Evolutionary conservation across 2,113 vertebrate genomes (phyloP), one percentile per base, ranked within the genome.

Genomic region (Clarias gariepinus): DNA sequence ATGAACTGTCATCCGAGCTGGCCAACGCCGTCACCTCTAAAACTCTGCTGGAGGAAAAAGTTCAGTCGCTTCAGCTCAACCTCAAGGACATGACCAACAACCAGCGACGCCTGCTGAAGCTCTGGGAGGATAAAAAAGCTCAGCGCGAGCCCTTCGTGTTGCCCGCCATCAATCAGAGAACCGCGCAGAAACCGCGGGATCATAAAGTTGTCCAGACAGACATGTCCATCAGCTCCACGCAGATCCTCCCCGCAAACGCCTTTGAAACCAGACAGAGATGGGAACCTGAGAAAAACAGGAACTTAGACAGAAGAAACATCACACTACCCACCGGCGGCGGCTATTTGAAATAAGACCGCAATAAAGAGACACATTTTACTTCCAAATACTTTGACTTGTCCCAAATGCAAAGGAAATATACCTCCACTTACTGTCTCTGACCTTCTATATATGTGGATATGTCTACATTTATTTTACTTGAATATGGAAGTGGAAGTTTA

Each of bases 31-130:
- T 94, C 77, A 94, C 94, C 10, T 94, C 94, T 7, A 96, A 95
- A 86, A 93, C 93, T 53, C 92, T 95, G 13, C 69, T 96, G 57
- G 94, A 96, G 74, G 95, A 95, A 57, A 92, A 95, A 66, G 93
- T 96, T 11, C 90, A 92, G 81, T 93, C 93, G 0, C 73, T 95
- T 63, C 94, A 96, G 82, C 93, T 93, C 82, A 95, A 95, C 85
- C 93, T 96, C 47, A 95, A 94, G 85, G 94, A 95, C 23, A 95
- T 96, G 93, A 94, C 94, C 4, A 94, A 94, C 79, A 95, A 96
- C 77, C 95, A 96, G 73, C 91, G 93, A 0, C 94, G 94, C 33
- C 88, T 95, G 52, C 87, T 95, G 16, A 95, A 95, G 86, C 30
- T 95, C 53, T 95, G 95, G 95, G 94, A 95, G n/a, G 94, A 96